A percentile compares a stretch with the other conserved stretches of the same genome.
phyloP scores from a whole-genome alignment of 2,888 invertebrate species.

The Dicyrtoma fusca region DNA sequence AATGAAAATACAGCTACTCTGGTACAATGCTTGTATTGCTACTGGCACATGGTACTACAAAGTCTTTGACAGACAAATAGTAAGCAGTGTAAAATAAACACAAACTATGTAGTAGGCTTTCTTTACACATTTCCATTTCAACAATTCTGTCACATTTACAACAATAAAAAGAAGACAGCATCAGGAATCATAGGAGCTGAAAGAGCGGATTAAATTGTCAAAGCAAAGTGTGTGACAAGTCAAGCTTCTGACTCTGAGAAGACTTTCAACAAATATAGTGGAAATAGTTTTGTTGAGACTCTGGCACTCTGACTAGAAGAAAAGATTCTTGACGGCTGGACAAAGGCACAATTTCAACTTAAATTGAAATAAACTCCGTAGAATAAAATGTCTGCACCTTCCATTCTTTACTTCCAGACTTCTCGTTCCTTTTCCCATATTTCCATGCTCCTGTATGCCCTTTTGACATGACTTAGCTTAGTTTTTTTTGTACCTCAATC shows the following conservation, averaged over 20 bases:
- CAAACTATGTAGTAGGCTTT: too few relatives aligned
- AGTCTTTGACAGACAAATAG: too few relatives aligned
- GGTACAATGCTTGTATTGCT: too few relatives aligned
- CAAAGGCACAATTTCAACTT: constrained; percentile 24
- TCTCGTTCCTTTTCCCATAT: too few relatives aligned
- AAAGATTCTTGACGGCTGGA: constrained; percentile 24
- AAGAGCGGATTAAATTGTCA: constrained; percentile 30
- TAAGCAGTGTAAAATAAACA: too few relatives aligned
- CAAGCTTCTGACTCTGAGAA: constrained; percentile 7
- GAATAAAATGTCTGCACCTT: constrained; percentile 3
- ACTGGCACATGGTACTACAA: too few relatives aligned
- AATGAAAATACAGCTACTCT: too few relatives aligned
- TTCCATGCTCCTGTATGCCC: too few relatives aligned
- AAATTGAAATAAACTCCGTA: constrained; percentile 13
- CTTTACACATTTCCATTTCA: too few relatives aligned
- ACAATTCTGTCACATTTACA: too few relatives aligned
- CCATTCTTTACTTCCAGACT: background rate
- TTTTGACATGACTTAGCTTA: too few relatives aligned
- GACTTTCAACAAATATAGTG: background rate
- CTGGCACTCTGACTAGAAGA: background rate
- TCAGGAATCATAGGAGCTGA: background rate
- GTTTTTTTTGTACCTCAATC: too few relatives aligned
- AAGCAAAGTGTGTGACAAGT: constrained; percentile 22
- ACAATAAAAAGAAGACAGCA: background rate
- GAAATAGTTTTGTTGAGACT: constrained; percentile 1